These are phyloP conservation scores for Toxotes lorentzi DNA, from an alignment of 2,797 vertebrate genomes.

Conservation along the genomic window DNA sequence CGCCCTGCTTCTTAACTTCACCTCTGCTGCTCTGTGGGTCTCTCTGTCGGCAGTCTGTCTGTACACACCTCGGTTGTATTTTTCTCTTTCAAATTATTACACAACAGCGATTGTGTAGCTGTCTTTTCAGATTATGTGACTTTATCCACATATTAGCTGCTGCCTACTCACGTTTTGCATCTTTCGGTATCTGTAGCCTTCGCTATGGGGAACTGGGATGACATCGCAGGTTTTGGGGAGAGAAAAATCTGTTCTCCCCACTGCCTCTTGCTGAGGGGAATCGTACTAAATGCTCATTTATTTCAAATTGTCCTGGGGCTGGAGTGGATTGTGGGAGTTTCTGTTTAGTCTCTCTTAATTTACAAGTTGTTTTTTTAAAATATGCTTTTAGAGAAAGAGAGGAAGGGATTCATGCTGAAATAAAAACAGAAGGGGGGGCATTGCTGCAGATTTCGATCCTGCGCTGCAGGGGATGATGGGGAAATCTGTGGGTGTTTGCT, in stretches of 20 bases:
- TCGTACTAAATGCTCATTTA: slow-evolving; percentile 53
- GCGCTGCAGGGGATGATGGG: slow-evolving; percentile 47
- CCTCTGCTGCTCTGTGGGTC: slow-evolving; percentile 10
- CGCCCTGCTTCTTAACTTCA: slow-evolving; percentile 12
- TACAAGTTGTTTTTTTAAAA: slow-evolving; percentile 44
- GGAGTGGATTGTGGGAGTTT: slow-evolving; percentile 39
- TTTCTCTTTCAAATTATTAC: slow-evolving; percentile 9
- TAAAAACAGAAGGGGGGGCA: background rate
- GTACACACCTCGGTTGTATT: background rate
- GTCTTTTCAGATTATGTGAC: background rate
- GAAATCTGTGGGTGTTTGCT: slow-evolving; percentile 63
- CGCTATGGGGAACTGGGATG: slow-evolving; percentile 22
- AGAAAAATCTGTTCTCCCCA: slow-evolving; percentile 11
- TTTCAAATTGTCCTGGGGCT: slow-evolving; percentile 49
- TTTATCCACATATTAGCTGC: background rate
- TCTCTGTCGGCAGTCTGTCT: slow-evolving; percentile 11
- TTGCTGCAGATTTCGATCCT: slow-evolving; percentile 39
- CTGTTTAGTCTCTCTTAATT: slow-evolving; percentile 43
- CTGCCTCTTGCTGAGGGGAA: slow-evolving; percentile 38
- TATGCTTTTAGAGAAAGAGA: slow-evolving; percentile 10
- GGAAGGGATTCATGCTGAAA: slow-evolving; percentile 16
- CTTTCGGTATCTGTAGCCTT: slow-evolving; percentile 1
- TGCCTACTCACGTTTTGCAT: background rate
- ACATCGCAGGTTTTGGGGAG: slow-evolving; percentile 8
- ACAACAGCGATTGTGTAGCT: background rate